Evolutionary conservation across 2,888 invertebrate genomes (phyloP).

Genomic region (Schizaphis graminum): DNA sequence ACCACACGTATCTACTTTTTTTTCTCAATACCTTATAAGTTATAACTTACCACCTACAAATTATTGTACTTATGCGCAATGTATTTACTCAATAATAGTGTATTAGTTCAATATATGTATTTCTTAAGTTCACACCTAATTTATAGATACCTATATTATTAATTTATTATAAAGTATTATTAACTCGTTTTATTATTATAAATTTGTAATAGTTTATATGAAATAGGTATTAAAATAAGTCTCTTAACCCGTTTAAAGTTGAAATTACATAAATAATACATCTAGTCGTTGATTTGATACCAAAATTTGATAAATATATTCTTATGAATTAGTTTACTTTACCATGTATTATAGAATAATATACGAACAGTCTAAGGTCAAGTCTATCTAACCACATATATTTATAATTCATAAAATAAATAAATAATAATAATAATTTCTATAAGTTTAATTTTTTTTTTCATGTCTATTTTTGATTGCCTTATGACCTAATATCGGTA

Average conservation of each 20-base stretch:
- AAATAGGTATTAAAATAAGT: not conserved
- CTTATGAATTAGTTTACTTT: not conserved
- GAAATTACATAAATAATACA: not conserved
- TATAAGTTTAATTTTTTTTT: not conserved
- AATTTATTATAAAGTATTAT: too few species aligned
- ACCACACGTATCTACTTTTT: not conserved
- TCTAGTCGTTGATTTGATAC: not conserved
- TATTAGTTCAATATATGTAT: not conserved
- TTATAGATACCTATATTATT: not conserved
- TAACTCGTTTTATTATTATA: not conserved
- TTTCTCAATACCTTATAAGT: not conserved
- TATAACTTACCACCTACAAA: not conserved
- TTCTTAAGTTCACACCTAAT: not conserved
- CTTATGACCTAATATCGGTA: slow-evolving; percentile 32
- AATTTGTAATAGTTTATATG: not conserved
- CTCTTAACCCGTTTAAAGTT: not conserved
- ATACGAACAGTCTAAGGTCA: not conserved
- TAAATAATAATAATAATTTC: not conserved
- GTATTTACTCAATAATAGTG: not conserved
- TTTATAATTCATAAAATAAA: not conserved
- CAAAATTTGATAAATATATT: not conserved
- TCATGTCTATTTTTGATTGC: slow-evolving; percentile 19
- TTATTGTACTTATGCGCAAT: not conserved
- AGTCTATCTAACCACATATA: not conserved
- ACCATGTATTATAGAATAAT: not conserved